A percentile compares a stretch with the other conserved stretches of the same genome.
phyloP scores from a whole-genome alignment of 2,888 invertebrate species.

The Lasioglossum marginatum region DNA sequence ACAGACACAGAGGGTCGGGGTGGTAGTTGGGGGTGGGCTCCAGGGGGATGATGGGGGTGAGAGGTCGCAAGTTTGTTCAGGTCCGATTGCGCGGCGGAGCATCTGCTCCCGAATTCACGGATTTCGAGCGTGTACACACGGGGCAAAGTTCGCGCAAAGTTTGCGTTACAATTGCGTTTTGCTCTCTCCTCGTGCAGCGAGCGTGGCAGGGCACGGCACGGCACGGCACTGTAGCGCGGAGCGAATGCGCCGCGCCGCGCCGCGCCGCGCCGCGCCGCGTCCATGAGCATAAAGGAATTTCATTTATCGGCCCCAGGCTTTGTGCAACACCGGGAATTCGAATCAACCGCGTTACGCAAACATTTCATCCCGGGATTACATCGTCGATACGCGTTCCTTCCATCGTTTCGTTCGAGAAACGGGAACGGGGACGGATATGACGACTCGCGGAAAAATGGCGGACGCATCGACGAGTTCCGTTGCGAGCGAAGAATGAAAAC shows the following conservation, averaged over 20 bases:
- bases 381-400: slow-evolving; percentile 23
- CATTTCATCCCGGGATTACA: slow-evolving; percentile 23
- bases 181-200: not conserved
- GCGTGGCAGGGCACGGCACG: not conserved
- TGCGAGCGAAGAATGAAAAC: not conserved
- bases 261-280: not conserved
- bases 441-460: not conserved
- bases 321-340: slow-evolving; percentile 16
- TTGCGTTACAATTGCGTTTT: slow-evolving; percentile 22
- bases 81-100: slow-evolving; percentile 21
- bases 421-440: not conserved
- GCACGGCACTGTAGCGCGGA: not conserved
- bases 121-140: slow-evolving; percentile 14
- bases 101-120: slow-evolving; percentile 22
- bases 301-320: slow-evolving; percentile 20
- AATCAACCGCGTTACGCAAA: slow-evolving; percentile 24
- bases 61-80: slow-evolving; percentile 19
- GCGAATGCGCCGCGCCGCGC: too few species aligned
- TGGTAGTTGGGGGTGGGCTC: not conserved
- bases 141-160: slow-evolving; percentile 18
- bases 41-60: not conserved
- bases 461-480: not conserved
- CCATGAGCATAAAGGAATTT: slow-evolving; percentile 15
- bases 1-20: not conserved
- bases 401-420: slow-evolving; percentile 1